Base-by-base conservation (phyloP, 2,113 vertebrate genomes). In the Eulemur rufifrons region DNA sequence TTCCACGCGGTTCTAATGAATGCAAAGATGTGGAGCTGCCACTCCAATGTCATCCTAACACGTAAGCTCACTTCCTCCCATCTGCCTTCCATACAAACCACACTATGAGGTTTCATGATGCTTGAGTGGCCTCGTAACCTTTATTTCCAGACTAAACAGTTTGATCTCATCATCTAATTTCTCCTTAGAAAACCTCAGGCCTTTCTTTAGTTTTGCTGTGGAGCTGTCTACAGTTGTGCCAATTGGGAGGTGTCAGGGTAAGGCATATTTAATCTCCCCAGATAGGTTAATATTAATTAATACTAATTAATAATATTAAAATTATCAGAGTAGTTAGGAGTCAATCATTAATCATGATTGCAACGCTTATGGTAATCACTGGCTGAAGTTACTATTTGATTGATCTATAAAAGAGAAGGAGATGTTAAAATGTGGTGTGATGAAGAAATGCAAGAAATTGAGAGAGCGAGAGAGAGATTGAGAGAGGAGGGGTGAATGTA, bases 1-100 rank as follows among this genome's bases (percentile, higher is more conserved):
- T 20, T 27, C 12, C 25, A 0, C 0, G 34, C 50, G 23, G 32
- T 27, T 8, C 42, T 59, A 47, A 4, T 2, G 54, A 10, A 4
- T 0, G 15, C 23, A 25, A 5, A 37, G 63, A 42, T 0, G 0
- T 0, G 11, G 8, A 25, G n/a, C 11, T 5, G 17, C 2, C 1
- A 21, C 17, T 23, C 39, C 34, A 0, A 1, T 1, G 15, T 59
- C 78, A 56, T 11, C 7, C 32, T 2, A 2, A 27, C 20, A 6
- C 20, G 1, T 13, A 5, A 23, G 20, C 74, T 84, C 82, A 37
- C 74, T 74, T 84, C 78, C 92, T 93, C 6, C 0, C 6, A 20
- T 39, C 91, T 63, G 18, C 71, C 69, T 61, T 64, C 86, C 27
- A 5, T 15, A 63, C 69, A 71, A 81, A 25, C 77, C 6, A 0